phyloP scores from a whole-genome alignment of 2,797 vertebrate species.

The Centroberyx gerrardi region DNA sequence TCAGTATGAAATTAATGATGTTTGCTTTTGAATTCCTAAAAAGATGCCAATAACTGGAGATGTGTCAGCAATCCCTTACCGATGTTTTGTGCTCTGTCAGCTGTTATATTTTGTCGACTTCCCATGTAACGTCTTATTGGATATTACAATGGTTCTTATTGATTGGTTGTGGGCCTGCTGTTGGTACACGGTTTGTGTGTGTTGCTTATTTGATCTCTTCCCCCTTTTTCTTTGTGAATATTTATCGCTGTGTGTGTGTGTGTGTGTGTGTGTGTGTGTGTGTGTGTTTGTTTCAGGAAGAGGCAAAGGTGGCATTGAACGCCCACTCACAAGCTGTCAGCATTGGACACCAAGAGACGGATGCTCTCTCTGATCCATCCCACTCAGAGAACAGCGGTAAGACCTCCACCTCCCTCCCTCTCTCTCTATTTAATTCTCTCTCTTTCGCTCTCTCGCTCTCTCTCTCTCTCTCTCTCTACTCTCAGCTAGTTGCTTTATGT shows the following conservation, averaged over 20 bases:
- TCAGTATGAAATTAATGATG: constrained; percentile 13
- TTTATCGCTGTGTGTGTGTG: constrained; percentile 37
- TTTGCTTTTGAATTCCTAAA: constrained; percentile 35
- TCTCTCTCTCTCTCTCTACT: constrained; percentile 29
- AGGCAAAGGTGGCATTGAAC: constrained; percentile 63
- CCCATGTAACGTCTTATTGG: constrained; percentile 25
- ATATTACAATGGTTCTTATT: constrained; percentile 43
- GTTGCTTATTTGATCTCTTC: constrained; percentile 57
- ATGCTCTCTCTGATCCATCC: constrained; percentile 67
- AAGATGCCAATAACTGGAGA: constrained; percentile 41
- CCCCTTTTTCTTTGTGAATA: constrained; percentile 37
- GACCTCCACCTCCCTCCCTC: constrained; percentile 41
- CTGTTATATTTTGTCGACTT: constrained; percentile 13
- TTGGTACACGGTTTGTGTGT: constrained; percentile 30
- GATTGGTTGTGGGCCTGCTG: constrained; percentile 30
- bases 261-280: constrained; percentile 32
- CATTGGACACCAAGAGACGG: constrained; percentile 62
- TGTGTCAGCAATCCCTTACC: constrained; percentile 32
- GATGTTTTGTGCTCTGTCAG: constrained; percentile 53
- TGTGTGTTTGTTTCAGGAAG: constrained; percentile 71
- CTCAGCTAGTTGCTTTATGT: constrained; percentile 24
- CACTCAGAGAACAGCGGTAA: constrained; percentile 85
- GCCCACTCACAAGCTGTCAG: constrained; percentile 67
- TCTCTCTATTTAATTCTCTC: constrained; percentile 4
- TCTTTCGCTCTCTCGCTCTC: constrained; percentile 32